Evolutionary conservation across 2,797 vertebrate species (phyloP).

Genomic region (Sciaenops ocellatus): DNA sequence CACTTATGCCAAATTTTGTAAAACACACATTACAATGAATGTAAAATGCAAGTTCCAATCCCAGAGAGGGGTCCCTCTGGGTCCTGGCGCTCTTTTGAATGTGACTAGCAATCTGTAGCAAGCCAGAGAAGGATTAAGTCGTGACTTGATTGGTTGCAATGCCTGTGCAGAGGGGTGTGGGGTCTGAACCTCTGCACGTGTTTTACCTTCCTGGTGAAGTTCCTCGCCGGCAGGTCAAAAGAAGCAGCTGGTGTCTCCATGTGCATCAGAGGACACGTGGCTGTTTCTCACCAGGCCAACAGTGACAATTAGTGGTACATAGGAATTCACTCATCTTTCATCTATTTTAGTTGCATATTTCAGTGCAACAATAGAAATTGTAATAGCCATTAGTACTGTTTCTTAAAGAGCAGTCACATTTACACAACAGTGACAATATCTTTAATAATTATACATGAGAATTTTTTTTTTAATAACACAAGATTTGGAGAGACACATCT

Average conservation of each 20-base stretch:
- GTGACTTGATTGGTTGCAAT: neutral
- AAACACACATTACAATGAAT: neutral
- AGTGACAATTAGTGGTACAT: slow-evolving; percentile 6
- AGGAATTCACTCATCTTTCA: neutral
- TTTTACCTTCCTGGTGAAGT: slow-evolving; percentile 20
- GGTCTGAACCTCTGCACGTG: slow-evolving; percentile 14
- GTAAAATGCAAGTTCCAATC: slow-evolving; percentile 1
- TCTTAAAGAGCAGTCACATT: neutral
- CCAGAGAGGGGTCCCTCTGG: neutral
- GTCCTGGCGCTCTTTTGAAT: neutral
- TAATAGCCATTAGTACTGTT: neutral
- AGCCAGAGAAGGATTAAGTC: neutral
- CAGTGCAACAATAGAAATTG: neutral
- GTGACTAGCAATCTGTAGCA: neutral
- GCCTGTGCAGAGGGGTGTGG: slow-evolving; percentile 3
- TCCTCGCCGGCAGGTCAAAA: slow-evolving; percentile 30
- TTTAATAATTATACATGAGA: neutral
- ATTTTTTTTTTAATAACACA: neutral
- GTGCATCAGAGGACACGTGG: slow-evolving; percentile 26
- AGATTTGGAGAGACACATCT: slow-evolving; percentile 12
- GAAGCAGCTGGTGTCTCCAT: slow-evolving; percentile 43
- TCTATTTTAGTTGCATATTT: neutral
- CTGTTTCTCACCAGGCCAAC: slow-evolving; percentile 26
- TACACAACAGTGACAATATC: neutral
- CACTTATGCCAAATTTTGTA: neutral